Evolutionary conservation across 1,140 invertebrate genomes (phyloP).

Genomic region (Trinorchestia longiramus): DNA sequence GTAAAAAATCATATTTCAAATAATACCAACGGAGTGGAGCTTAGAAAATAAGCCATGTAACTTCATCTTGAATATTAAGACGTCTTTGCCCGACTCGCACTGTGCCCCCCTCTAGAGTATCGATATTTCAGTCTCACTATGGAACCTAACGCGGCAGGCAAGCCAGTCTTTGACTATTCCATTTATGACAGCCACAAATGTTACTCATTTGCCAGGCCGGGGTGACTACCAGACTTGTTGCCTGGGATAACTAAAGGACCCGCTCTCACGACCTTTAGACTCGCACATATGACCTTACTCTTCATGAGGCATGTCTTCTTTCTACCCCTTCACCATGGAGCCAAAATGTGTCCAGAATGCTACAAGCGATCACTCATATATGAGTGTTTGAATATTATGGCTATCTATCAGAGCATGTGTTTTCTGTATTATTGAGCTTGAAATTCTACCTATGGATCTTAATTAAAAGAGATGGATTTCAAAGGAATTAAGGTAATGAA

Average conservation of each 20-base stretch:
- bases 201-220: conserved; percentile 41
- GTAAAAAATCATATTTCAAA: neutral
- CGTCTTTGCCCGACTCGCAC: neutral
- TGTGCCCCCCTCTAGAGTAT: neutral
- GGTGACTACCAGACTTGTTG: conserved; percentile 50
- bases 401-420: no score
- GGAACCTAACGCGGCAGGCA: neutral
- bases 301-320: neutral
- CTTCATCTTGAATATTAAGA: conserved; percentile 41
- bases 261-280: conserved; percentile 42
- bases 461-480: no score
- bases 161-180: conserved; percentile 46
- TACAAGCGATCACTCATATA: neutral
- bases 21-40: neutral
- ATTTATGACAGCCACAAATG: conserved; percentile 50
- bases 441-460: no score
- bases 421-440: no score
- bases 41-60: neutral
- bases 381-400: no score
- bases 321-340: neutral
- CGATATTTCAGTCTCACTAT: conserved; percentile 45
- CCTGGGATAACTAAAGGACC: conserved; percentile 25
- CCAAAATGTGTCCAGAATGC: neutral
- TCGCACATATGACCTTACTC: neutral
- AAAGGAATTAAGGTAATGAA: no score